Conservation (phyloP, 2,888 invertebrate species). For the Tolmerus cingulatus region DNA sequence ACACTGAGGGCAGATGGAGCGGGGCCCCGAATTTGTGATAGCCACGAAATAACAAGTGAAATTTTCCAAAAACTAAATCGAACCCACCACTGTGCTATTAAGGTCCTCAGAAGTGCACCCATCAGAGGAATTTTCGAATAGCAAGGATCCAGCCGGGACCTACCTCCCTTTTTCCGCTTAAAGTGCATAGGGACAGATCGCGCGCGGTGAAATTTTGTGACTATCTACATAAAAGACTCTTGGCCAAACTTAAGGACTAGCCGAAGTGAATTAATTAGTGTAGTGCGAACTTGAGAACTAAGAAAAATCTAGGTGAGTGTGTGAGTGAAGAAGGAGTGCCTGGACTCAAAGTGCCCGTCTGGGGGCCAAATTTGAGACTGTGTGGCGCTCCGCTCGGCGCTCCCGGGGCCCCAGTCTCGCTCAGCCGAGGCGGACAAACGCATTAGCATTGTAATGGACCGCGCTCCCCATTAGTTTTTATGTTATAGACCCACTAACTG, state of each 20-base stretch:
- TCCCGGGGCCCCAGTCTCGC: neutral
- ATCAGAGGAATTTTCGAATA: neutral
- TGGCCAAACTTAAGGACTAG: conserved; percentile 17
- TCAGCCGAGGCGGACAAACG: conserved; percentile 1
- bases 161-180: neutral
- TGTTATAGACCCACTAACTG: conserved; percentile 35
- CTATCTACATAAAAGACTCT: neutral
- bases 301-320: neutral
- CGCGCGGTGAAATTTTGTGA: conserved; percentile 3
- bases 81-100: neutral
- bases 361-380: neutral
- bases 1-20: neutral
- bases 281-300: conserved; percentile 19
- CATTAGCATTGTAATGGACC: conserved; percentile 37
- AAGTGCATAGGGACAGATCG: neutral
- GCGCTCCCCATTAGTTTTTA: conserved; percentile 24
- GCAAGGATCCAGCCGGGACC: neutral
- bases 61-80: neutral
- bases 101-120: neutral
- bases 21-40: neutral
- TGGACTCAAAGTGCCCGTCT: neutral
- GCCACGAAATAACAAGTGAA: conserved; percentile 19
- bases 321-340: neutral
- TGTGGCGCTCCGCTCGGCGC: neutral
- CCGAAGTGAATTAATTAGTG: conserved; percentile 28